Conservation (phyloP, 2,888 invertebrate species). For the Azorinus chamasolen region DNA sequence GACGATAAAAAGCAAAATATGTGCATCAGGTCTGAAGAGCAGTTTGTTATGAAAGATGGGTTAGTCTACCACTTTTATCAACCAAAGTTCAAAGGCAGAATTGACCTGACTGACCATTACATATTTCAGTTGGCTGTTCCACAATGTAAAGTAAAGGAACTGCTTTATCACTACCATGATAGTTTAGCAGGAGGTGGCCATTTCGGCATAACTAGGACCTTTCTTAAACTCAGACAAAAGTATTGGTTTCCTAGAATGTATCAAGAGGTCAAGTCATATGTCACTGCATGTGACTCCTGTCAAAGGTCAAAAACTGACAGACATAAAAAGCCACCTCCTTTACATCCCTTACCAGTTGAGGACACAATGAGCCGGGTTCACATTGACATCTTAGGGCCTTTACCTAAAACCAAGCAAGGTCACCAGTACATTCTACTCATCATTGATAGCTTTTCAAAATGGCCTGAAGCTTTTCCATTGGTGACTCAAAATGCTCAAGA, state of each 20-base stretch:
- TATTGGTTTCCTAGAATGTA: conserved; percentile 34
- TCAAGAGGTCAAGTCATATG: conserved; percentile 20
- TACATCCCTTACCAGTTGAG: no score
- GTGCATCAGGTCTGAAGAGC: conserved; percentile 8
- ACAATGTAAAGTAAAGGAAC: conserved; percentile 12
- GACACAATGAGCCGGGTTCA: conserved; percentile 29
- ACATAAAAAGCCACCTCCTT: conserved; percentile 29
- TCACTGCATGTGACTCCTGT: conserved; percentile 21
- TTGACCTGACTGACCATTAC: conserved; percentile 20
- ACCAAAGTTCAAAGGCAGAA: conserved; percentile 28
- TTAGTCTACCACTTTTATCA: no score
- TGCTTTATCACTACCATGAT: conserved; percentile 34
- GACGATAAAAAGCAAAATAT: conserved; percentile 21
- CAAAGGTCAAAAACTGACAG: conserved; percentile 29
- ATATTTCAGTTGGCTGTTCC: no score
- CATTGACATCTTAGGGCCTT: conserved; percentile 38
- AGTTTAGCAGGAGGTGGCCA: conserved; percentile 34
- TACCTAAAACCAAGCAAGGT: no score
- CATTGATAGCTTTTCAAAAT: conserved; percentile 45
- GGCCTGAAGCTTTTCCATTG: conserved; percentile 39
- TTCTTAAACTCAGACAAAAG: conserved; percentile 14
- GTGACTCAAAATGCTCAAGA: conserved; percentile 34
- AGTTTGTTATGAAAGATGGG: conserved; percentile 20
- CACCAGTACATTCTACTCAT: conserved; percentile 37
- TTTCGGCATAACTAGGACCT: conserved; percentile 26